Evolutionary conservation across 1,140 invertebrate genomes (phyloP), one percentile per base, ranked within the genome.

Genomic region (Drosophila asahinai): DNA sequence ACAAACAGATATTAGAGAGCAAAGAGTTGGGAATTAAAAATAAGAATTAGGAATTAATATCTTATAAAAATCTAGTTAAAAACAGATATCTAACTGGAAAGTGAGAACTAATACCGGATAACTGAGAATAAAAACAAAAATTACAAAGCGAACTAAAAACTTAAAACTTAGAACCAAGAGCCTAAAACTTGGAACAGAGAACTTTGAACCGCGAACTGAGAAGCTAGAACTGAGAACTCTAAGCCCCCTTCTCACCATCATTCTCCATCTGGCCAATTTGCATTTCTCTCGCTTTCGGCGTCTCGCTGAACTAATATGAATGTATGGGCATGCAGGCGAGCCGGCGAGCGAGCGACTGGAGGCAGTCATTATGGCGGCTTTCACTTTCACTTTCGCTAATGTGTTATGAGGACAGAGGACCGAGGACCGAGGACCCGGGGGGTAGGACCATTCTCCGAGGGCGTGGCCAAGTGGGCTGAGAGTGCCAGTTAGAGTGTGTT

Each of bases 371-470:
- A 90, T 82, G 86, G 79, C 83, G 86, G 79, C 86, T 90, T 86
- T 90, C 81, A 89, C 84, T 90, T 90, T 86, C 76, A 89, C 84
- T 90, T 90, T 82, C 76, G 79, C 81, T 90, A 90, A 90, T 90
- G 86, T 90, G 86, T 90, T 89, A 90, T 86, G 86, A 86, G 79
- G 77, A 68, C 81, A 77, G 66, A 73, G 25, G 62, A 67, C n/a
- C 40, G 48, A 55, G 49, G 49, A 40, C 19, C 36, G 12, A 5
- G 33, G 7, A 3, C 2, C 14, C 8, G 14, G 27, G 22, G n/a
- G 45, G 62, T 59, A 54, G 27, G 14, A 4, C 52, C 58, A 42
- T 62, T 57, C 64, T 61, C 57, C 25, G 49, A 68, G 64, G 58
- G 72, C 65, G 65, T 64, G 66, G 58, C 54, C 63, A 58, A 58